Base-by-base conservation (phyloP, 2,797 vertebrate genomes). In the Agapornis canus region DNA sequence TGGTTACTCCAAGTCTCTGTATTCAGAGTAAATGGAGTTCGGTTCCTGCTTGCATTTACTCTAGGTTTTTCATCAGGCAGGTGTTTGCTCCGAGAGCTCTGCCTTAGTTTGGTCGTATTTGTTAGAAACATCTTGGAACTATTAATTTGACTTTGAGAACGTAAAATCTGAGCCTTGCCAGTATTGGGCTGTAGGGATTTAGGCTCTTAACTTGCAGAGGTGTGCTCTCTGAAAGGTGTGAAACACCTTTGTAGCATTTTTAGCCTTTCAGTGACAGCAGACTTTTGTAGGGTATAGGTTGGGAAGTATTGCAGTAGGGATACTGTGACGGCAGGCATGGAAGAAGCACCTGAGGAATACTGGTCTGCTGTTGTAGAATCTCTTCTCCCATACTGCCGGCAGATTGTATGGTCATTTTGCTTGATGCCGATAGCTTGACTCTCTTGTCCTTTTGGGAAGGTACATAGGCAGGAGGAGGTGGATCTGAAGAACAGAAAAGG, bases 241-340 rank as follows among this genome's bases (percentile, higher is more conserved):
- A 51, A 51, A 29, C 10, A 18, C 27, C 49, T 29, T 51, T 29
- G 22, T 63, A 70, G 47, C 11, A 83, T 83, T 77, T 82, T 42
- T 21, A 69, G 8, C 32, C 22, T 47, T 77, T 29, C 27, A 11
- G 10, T 40, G 45, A 31, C 19, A 23, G 4, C 29, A 21, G 56
- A 5, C 4, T 16, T n/a, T 7, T 56, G 31, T 35, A 43, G 47
- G 13, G 3, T 39, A 11, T 13, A 27, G 29, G 13, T 10, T 45
- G 47, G 22, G 35, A 57, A 39, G 31, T 25, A 4, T 11, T 72
- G 49, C 18, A 23, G 37, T 29, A 22, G 0, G 0, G 42, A 2
- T 20, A 1, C 31, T 71, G 5, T 35, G 37, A 25, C 16, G 40
- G 60, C 82, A 76, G 60, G 21, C 10, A 1, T 13, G 42, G 81